phyloP scores from a whole-genome alignment of 2,797 vertebrate species.

The Syngnathus acus region DNA sequence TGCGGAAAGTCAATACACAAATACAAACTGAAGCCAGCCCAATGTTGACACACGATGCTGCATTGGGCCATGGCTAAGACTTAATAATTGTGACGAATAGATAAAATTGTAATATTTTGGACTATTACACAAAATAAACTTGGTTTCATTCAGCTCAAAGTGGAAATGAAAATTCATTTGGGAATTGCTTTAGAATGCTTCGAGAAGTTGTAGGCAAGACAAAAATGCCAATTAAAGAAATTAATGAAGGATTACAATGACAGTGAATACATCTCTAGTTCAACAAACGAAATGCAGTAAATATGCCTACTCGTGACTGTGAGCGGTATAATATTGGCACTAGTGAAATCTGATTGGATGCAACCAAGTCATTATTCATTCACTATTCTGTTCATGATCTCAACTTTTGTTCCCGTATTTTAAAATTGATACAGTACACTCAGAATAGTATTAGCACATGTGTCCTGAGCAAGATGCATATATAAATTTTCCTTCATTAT shows the following conservation, averaged over 20 bases:
- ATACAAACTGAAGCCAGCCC: background rate
- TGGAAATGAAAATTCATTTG: too few relatives aligned
- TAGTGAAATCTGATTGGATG: background rate
- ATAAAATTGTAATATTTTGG: too few relatives aligned
- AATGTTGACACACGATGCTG: background rate
- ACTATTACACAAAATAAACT: too few relatives aligned
- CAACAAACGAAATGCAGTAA: too few relatives aligned
- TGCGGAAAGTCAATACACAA: background rate
- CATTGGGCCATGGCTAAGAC: background rate
- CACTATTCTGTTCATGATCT: background rate
- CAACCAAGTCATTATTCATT: background rate
- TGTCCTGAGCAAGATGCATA: background rate
- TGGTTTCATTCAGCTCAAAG: too few relatives aligned
- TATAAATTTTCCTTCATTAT: background rate
- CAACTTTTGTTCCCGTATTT: background rate
- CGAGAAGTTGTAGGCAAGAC: background rate
- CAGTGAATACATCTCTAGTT: too few relatives aligned
- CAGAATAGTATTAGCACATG: background rate
- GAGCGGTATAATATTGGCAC: background rate
- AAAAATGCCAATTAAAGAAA: background rate
- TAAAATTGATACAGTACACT: background rate
- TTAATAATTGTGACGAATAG: background rate
- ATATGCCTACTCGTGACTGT: background rate
- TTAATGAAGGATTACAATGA: background rate
- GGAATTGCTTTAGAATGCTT: background rate